Evolutionary conservation across 2,888 invertebrate species (phyloP).

Genomic region (Asteroscopus sphinx): DNA sequence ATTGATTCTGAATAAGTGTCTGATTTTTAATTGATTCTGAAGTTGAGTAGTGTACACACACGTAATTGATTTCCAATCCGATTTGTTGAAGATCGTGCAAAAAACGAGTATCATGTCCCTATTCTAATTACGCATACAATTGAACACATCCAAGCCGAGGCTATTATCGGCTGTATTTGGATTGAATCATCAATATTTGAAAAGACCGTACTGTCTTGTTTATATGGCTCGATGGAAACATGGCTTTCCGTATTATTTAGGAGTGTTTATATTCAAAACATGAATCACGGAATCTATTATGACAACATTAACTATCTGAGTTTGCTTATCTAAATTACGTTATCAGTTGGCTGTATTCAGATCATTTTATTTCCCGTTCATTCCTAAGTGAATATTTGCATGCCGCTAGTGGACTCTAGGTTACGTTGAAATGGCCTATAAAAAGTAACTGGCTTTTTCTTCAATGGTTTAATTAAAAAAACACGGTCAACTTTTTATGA

Average conservation of each 20-base stretch:
- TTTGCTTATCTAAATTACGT: constrained; percentile 46
- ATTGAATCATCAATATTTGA: constrained; percentile 13
- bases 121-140: constrained; percentile 37
- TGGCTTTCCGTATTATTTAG: neutral
- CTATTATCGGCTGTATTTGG: neutral
- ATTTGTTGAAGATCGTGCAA: constrained; percentile 16
- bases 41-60: constrained; percentile 22
- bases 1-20: constrained; percentile 11
- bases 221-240: neutral
- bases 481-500: constrained; percentile 61
- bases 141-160: constrained; percentile 14
- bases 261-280: constrained; percentile 20
- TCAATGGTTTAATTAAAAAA: constrained; percentile 75
- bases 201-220: too few species aligned
- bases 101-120: constrained; percentile 9
- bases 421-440: constrained; percentile 72
- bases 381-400: constrained; percentile 85
- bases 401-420: constrained; percentile 75
- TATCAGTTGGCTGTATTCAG: constrained; percentile 66
- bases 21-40: constrained; percentile 32
- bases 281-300: constrained; percentile 29
- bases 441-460: constrained; percentile 77
- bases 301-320: constrained; percentile 31
- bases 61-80: constrained; percentile 31
- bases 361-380: constrained; percentile 71